Conservation (phyloP, 1,140 invertebrate genomes). For the Caenorhabditis latens region DNA sequence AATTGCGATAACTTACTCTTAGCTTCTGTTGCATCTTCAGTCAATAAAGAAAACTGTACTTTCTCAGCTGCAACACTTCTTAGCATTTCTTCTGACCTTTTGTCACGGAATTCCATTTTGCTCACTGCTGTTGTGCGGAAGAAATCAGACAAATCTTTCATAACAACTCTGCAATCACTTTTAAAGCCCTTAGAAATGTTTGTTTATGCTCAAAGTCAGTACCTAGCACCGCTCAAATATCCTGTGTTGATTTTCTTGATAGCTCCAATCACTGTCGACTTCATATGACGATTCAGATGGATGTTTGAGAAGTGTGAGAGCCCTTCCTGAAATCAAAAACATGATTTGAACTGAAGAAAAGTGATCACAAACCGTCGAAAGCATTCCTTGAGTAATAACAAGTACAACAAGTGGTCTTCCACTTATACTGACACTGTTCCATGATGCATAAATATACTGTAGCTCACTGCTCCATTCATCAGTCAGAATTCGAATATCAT, state of each 20-base stretch:
- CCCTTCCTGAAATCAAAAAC: conserved; percentile 58
- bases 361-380: conserved; percentile 78
- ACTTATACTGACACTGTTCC: conserved; percentile 87
- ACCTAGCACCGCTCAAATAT: conserved; percentile 95
- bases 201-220: not conserved
- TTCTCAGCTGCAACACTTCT: conserved; percentile 56
- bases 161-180: conserved; percentile 74
- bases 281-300: conserved; percentile 70
- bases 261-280: conserved; percentile 91
- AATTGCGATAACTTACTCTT: conserved; percentile 24
- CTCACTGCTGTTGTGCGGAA: conserved; percentile 77
- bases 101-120: conserved; percentile 75
- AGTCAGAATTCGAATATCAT: conserved; percentile 94
- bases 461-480: conserved; percentile 96
- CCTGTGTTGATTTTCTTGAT: conserved; percentile 98
- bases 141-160: conserved; percentile 77
- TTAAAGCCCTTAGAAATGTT: not conserved
- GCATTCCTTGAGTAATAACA: conserved; percentile 88
- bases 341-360: not conserved
- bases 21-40: conserved; percentile 54
- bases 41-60: conserved; percentile 59
- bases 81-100: conserved; percentile 67
- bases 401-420: conserved; percentile 90
- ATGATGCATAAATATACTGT: conserved; percentile 94
- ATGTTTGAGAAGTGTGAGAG: conserved; percentile 62